Conservation (phyloP, 2,113 vertebrate species). For the pig (Sus scrofa) region DNA sequence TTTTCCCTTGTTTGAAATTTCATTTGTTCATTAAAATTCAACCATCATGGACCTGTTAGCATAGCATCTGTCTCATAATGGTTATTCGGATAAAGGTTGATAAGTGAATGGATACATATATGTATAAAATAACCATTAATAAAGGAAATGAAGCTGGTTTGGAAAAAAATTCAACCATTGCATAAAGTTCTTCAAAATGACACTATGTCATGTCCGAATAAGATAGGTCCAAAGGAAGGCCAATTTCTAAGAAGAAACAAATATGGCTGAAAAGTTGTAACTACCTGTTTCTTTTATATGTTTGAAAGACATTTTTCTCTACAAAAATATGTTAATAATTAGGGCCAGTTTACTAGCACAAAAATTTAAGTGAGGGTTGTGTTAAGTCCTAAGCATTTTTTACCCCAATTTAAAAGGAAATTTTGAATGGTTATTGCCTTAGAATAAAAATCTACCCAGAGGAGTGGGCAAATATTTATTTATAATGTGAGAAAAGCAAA, state of each 20-base stretch:
- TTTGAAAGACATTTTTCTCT: neutral
- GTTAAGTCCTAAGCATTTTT: neutral
- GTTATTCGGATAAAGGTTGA: neutral
- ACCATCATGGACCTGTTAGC: neutral
- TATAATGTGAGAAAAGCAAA: neutral
- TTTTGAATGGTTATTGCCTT: neutral
- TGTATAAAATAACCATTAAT: neutral
- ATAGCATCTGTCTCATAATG: neutral
- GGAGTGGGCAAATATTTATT: neutral
- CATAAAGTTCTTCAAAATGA: neutral
- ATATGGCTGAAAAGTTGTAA: neutral
- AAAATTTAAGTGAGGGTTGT: neutral
- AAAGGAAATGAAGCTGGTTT: neutral
- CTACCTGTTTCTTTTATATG: neutral
- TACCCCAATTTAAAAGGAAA: neutral
- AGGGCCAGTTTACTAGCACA: neutral
- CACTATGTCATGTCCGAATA: neutral
- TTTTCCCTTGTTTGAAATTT: slow-evolving; percentile 68
- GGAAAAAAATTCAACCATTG: neutral
- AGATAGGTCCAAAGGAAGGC: neutral
- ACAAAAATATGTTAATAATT: slow-evolving; percentile 14
- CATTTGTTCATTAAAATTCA: slow-evolving; percentile 64
- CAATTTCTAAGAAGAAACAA: slow-evolving; percentile 9
- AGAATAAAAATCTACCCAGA: neutral
- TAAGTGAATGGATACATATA: neutral